Evolutionary conservation across 2,888 invertebrate genomes (phyloP), one percentile per base, ranked within the genome.

Genomic region (Caenorhabditis uteleia): DNA sequence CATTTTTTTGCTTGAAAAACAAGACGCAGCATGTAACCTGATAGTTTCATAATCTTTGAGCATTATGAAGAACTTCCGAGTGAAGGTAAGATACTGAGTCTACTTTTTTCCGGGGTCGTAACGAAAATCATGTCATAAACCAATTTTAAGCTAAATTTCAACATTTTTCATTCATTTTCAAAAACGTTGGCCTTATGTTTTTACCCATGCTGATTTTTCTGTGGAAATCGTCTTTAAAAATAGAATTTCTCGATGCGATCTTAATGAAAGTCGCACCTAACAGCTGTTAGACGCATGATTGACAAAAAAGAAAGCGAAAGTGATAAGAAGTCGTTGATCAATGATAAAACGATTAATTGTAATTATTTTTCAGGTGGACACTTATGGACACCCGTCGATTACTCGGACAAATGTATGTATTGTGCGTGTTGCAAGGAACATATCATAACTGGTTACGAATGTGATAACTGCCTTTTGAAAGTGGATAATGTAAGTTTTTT

Each of bases 401-500:
- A 40, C 31, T 49, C 44, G 5, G 68, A 70, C 16, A 60, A 64
- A 36, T 59, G 61, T 16, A 60, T 56, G 40, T 73, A 62, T 51
- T 73, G 73, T 34, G 45, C 56, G n/a, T 60, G 59, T 23, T 73
- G 73, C 51, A 60, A 66, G 38, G 40, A 64, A 34, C 64, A 67
- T 39, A 56, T 73, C 12, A 56, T 64, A 16, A 43, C 51, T 34
- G 73, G 73, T 27, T 73, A 70, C 39, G 68, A 69, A 53, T 73
- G 73, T 54, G 73, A 73, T 57, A 67, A 69, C 46, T 73, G 73
- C 36, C 56, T 60, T 8, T 43, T 73, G 20, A 73, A 68, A 44
- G 68, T 72, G 1, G 64, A 69, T 43, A 54, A 59, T 42, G 71
- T 72, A 16, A 55, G 56, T 54, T 38, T 46, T 33, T 33, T 20